phyloP scores from a whole-genome alignment of 1,140 invertebrate species.

The Zaprionus tsacasi region DNA sequence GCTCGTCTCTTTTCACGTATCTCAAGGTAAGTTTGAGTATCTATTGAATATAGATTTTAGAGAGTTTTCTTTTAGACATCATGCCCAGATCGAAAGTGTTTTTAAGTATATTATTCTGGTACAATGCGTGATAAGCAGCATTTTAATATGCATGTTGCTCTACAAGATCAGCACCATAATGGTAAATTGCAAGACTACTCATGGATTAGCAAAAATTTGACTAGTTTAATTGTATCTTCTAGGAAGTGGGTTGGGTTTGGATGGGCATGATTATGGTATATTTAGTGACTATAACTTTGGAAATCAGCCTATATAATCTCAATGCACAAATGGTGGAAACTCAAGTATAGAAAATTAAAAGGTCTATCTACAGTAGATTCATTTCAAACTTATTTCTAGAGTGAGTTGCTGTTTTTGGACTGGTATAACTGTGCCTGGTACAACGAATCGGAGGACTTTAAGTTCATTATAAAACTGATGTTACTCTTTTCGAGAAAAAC shows the following conservation, averaged over 20 bases:
- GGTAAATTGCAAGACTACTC: slow-evolving; percentile 6
- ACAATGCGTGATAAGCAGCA: slow-evolving; percentile 64
- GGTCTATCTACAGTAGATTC: too few species aligned
- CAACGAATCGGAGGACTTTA: slow-evolving; percentile 64
- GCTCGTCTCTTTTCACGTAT: slow-evolving; percentile 63
- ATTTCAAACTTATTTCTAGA: slow-evolving; percentile 21
- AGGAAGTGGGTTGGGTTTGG: slow-evolving; percentile 64
- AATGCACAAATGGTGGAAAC: slow-evolving; percentile 66
- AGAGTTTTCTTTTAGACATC: slow-evolving; percentile 44
- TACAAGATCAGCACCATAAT: slow-evolving; percentile 70
- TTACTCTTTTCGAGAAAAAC: slow-evolving; percentile 53
- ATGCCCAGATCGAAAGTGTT: slow-evolving; percentile 55
- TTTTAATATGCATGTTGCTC: slow-evolving; percentile 72
- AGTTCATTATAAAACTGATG: slow-evolving; percentile 70
- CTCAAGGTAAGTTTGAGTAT: slow-evolving; percentile 35
- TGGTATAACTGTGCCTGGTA: slow-evolving; percentile 74
- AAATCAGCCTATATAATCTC: slow-evolving; percentile 67
- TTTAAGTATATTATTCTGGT: slow-evolving; percentile 72
- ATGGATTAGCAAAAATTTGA: neutral
- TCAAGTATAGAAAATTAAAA: slow-evolving; percentile 31
- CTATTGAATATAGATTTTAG: neutral
- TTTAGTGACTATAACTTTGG: slow-evolving; percentile 62
- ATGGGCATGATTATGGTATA: slow-evolving; percentile 74
- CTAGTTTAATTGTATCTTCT: neutral
- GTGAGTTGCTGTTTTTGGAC: slow-evolving; percentile 58